Conservation (phyloP, 2,797 vertebrate species). For the Neosalanx taihuensis region DNA sequence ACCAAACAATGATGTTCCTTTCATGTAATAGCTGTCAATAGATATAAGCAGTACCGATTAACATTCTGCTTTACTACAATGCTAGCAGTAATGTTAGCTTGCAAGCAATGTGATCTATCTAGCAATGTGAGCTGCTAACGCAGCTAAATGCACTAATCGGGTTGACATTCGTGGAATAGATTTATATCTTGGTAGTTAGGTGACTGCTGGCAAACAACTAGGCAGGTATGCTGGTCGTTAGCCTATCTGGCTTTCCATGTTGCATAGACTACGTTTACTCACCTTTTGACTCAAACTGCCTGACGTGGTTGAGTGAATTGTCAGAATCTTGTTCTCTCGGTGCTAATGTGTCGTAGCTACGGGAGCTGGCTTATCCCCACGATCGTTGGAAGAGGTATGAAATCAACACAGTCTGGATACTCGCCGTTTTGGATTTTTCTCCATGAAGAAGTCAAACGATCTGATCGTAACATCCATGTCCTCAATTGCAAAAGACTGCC, state of each 20-base stretch:
- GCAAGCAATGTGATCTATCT: not conserved
- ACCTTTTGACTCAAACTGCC: constrained; percentile 57
- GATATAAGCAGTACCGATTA: too few species aligned
- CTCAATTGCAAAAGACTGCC: not conserved
- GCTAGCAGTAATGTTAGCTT: not conserved
- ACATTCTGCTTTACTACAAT: too few species aligned
- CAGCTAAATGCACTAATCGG: not conserved
- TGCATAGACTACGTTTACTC: constrained; percentile 12
- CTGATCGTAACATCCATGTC: constrained; percentile 9
- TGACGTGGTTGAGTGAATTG: constrained; percentile 44
- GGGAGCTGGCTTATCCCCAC: constrained; percentile 24
- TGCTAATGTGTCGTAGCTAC: constrained; percentile 23
- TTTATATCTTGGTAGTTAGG: not conserved
- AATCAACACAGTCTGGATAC: not conserved
- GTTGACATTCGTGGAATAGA: not conserved
- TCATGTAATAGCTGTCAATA: too few species aligned
- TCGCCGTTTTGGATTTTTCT: not conserved
- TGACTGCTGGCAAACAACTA: not conserved
- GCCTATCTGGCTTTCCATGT: not conserved
- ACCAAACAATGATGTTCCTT: not conserved
- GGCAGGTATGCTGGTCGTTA: too few species aligned
- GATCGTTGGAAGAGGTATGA: not conserved
- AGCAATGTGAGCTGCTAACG: not conserved
- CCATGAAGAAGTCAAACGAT: not conserved
- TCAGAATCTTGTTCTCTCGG: constrained; percentile 34